Base-by-base conservation (phyloP, 2,113 vertebrate species). In the Pavo muticus region DNA sequence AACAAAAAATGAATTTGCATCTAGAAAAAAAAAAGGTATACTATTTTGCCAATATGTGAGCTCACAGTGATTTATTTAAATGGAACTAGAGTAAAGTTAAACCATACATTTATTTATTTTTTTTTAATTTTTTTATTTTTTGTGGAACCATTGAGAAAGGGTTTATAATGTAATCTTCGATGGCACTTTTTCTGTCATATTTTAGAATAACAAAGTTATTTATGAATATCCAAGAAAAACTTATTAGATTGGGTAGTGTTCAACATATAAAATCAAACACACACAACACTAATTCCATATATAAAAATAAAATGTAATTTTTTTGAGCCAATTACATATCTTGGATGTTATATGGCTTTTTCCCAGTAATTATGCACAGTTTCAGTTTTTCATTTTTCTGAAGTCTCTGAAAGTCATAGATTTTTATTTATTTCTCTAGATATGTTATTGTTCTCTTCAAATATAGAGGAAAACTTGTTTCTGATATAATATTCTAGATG, bases 291-390 rank as follows among this genome's bases (percentile, higher is more conserved):
- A 25, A n/a, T 12, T 20, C 0, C 4, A 10, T 8, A 73, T 2
- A 19, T 88, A 54, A 83, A 85, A 92, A 74, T 74, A 3, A 84
- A 92, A 84, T 63, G 4, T 15, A 87, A 73, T 80, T 86, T 5
- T 54, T 45, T 84, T 40, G 24, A 93, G 14, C 5, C 32, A 73
- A 24, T 67, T 73, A 91, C 9, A 93, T 16, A 65, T 17, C 7
- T 65, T 52, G 13, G 40, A 48, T 57, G 21, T 44, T 48, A 57
- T 40, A 47, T 4, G 27, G 16, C 5, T 75, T 73, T 76, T 72
- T 68, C 80, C 10, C 35, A 61, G 12, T 48, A 86, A 90, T 69
- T 73, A 65, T 64, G 12, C 6, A n/a, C n/a, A 83, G 37, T 72
- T 87, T 90, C 48, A 61, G 23, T 67, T 76, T 64, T 14, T 76